Evolutionary conservation across 1,140 invertebrate genomes (phyloP), one percentile per base, ranked within the genome.

Genomic region (Zaprionus africanus): DNA sequence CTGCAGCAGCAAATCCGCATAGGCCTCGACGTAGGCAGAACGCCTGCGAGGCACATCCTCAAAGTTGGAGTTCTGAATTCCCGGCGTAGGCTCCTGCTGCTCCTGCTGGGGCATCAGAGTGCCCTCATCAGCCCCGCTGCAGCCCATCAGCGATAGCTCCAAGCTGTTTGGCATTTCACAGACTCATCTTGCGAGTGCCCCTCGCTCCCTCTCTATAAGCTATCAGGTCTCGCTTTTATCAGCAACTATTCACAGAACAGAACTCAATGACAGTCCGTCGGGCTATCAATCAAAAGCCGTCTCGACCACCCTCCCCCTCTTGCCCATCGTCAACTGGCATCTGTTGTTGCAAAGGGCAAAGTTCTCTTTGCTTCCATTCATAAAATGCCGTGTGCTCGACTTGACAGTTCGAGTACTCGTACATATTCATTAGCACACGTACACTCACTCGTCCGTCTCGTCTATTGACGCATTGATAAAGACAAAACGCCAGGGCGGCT

Each of bases 1-100:
- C 17, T 77, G 72, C 66, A 72, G 31, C 77, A 83, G 36, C 74
- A 83, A 60, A 28, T 91, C 86, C 53, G 66, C 54, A 64, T 88
- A 80, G 38, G 71, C 54, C 36, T 73, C 70, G 5, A 61, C 69
- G 51, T 79, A 87, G 12, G 58, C 75, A 13, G 85, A 79, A 19
- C 71, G 69, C 28, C 78, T 61, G 2, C 72, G 74, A 17, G 54
- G 67, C 34, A 43, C 36, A 5, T 41, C 19, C 38, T 67, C 68
- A 7, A 87, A 85, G 66, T 71, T 60, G 9, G 72, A 73, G 24
- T 86, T 86, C 19, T 77, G 76, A 28, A 86, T 56, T 31, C 78
- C 82, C 1, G 28, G 17, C 19, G 36, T 9, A 6, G 28, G 17
- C 15, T 28, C 9, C 7, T 43, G 46, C 12, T 51, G 19, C 13